phyloP scores from a whole-genome alignment of 2,888 invertebrate genomes.

The Cynaeus angustus region DNA sequence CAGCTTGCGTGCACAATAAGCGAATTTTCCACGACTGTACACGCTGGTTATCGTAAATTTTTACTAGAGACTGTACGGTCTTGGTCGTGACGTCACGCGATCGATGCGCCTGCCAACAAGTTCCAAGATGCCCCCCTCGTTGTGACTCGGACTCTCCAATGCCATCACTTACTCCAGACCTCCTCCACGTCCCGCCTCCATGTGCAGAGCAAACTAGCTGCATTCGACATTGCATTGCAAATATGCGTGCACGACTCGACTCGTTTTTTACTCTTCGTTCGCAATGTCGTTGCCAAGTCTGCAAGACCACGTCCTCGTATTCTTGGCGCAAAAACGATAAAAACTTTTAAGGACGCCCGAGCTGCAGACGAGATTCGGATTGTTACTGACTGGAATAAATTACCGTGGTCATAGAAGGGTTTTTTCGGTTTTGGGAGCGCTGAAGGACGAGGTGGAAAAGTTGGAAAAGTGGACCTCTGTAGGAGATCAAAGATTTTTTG shows the following conservation, averaged over 20 bases:
- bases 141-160: conserved; percentile 15
- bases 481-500: no score
- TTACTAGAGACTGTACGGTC: conserved; percentile 38
- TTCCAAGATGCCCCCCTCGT: conserved; percentile 38
- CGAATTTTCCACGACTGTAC: conserved; percentile 41
- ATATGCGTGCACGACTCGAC: conserved; percentile 33
- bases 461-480: no score
- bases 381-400: conserved; percentile 31
- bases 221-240: conserved; percentile 36
- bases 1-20: conserved; percentile 44
- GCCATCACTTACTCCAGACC: conserved; percentile 20
- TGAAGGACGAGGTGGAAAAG: no score
- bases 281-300: conserved; percentile 40
- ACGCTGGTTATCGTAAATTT: conserved; percentile 43
- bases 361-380: conserved; percentile 30
- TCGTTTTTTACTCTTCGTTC: conserved; percentile 16
- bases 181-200: conserved; percentile 24
- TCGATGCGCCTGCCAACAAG: conserved; percentile 49
- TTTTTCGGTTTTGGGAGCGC: no score
- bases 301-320: conserved; percentile 35
- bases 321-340: conserved; percentile 39
- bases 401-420: background rate
- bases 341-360: conserved; percentile 24
- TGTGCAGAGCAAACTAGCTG: conserved; percentile 11
- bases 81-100: conserved; percentile 49